Evolutionary conservation across 2,113 vertebrate species (phyloP), one percentile per base, ranked within the genome.

Genomic region (Cervus canadensis): DNA sequence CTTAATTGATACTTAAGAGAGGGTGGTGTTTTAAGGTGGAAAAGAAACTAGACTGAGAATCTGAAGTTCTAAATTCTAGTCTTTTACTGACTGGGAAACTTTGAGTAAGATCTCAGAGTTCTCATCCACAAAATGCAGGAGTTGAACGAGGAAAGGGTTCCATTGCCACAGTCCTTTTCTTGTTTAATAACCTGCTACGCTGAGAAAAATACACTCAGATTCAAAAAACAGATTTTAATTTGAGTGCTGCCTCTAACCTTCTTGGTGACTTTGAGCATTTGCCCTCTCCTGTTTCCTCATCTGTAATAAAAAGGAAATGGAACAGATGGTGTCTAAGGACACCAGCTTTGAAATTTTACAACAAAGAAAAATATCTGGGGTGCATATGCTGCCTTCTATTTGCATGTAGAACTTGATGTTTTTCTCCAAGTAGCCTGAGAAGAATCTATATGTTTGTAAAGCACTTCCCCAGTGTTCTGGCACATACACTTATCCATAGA

Each of bases 251-350:
- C 91, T 96, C 40, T 91, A 93, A 94, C 74, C 94, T 93, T 82
- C 90, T 92, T 95, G 78, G 56, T 97, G 83, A 93, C 87, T 87
- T 14, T 91, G 83, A 62, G 57, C 36, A 36, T 96, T 86, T 91
- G 45, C 50, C 36, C 21, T 97, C 84, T 97, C 43, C 84, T 97
- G 21, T 97, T 97, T 96, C 84, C 52, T 97, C 91, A 91, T 62
- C 89, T 90, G 85, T 93, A 94, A 89, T 91, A 89, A 96, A 96
- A 95, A 84, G 87, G 54, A 97, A 98, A 96, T 93, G 40, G 59
- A 92, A 95, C 67, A 95, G 71, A 97, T 89, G 60, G 50, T 78
- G 28, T 95, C 82, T 88, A 89, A 91, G 89, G 48, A 93, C 52
- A 95, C 81, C 81, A 98, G 25, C 25, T 93, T 81, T 96, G 86